phyloP scores from a whole-genome alignment of 2,888 invertebrate species.

The Muscina levida region DNA sequence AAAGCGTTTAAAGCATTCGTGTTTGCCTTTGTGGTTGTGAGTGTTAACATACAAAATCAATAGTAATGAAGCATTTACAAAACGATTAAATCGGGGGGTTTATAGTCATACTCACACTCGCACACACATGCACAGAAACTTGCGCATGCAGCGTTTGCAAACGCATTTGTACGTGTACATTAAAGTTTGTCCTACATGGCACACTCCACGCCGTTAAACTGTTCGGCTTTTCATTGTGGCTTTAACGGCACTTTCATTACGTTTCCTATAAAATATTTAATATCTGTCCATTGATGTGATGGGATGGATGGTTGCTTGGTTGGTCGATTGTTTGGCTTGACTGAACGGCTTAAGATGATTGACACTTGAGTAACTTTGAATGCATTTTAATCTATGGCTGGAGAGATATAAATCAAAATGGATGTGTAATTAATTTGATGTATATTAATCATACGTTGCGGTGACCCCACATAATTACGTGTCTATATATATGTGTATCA shows the following conservation, averaged over 20 bases:
- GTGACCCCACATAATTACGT: neutral
- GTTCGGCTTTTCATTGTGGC: neutral
- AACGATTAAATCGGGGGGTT: slow-evolving; percentile 52
- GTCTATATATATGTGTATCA: too few species aligned
- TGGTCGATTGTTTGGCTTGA: too few species aligned
- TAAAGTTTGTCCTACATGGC: too few species aligned
- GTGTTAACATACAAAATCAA: slow-evolving; percentile 55
- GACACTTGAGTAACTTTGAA: slow-evolving; percentile 59
- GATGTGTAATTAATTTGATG: neutral
- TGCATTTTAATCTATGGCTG: slow-evolving; percentile 50
- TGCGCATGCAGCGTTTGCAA: too few species aligned
- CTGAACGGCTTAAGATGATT: slow-evolving; percentile 49
- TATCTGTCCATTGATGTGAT: neutral
- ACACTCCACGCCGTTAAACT: too few species aligned
- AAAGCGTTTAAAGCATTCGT: slow-evolving; percentile 26
- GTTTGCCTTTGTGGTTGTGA: slow-evolving; percentile 51
- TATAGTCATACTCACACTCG: too few species aligned
- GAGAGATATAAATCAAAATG: neutral
- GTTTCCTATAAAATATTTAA: neutral
- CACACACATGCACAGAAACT: too few species aligned
- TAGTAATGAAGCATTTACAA: slow-evolving; percentile 61
- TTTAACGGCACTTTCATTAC: neutral
- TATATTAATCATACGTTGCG: neutral
- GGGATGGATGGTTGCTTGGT: slow-evolving; percentile 2
- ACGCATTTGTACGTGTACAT: too few species aligned